These are phyloP conservation scores for Mesorhabditis spiculigera DNA, from an alignment of 2,888 invertebrate genomes.

Conservation along the genomic window DNA sequence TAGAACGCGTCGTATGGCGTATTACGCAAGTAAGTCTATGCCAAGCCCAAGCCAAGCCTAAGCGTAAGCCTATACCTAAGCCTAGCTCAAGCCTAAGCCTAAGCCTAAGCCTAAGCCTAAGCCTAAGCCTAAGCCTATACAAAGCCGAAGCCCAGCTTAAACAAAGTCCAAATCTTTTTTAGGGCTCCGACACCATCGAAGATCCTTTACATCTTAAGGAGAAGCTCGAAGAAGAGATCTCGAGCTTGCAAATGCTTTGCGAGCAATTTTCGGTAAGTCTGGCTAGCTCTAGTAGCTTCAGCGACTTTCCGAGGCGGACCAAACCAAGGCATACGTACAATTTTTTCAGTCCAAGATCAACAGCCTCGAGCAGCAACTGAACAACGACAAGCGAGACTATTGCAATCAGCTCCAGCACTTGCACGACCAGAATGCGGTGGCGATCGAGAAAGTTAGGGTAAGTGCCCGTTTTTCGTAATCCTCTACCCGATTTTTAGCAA, in stretches of 20 bases:
- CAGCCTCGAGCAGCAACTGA: conserved; percentile 47
- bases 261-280: conserved; percentile 50
- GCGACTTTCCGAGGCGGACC: background rate
- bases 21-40: conserved; percentile 68
- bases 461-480: background rate
- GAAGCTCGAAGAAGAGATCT: conserved; percentile 58
- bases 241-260: conserved; percentile 52
- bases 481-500: conserved; percentile 69
- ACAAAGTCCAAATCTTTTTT: background rate
- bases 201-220: conserved; percentile 48
- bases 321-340: background rate
- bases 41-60: no score
- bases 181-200: conserved; percentile 62
- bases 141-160: no score
- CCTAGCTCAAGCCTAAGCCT: no score
- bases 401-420: conserved; percentile 46
- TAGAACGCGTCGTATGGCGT: conserved; percentile 90
- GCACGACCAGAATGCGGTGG: conserved; percentile 50
- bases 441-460: conserved; percentile 52
- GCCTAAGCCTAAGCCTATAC: no score
- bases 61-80: no score
- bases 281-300: background rate
- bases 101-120: no score
- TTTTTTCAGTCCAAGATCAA: conserved; percentile 47
- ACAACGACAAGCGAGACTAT: conserved; percentile 53